These are phyloP conservation scores for Paratilapia polleni DNA, from an alignment of 2,113 vertebrate species.

Conservation along the genomic window DNA sequence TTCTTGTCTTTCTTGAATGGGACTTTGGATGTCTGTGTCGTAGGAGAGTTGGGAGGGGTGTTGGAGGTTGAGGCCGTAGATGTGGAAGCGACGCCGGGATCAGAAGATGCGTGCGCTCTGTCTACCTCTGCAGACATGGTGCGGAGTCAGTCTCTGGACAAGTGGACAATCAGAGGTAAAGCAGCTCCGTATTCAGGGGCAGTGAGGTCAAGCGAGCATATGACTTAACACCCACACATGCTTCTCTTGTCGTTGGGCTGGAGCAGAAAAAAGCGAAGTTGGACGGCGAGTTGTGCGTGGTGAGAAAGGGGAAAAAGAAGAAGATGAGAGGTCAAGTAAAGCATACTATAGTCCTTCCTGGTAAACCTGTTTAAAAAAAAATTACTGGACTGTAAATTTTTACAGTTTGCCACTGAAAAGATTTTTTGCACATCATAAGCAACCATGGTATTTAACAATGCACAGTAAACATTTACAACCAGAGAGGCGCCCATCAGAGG, in stretches of 20 bases:
- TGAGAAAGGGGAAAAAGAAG: constrained; percentile 4
- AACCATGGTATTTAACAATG: constrained; percentile 23
- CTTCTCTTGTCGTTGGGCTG: constrained; percentile 58
- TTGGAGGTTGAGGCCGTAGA: neutral
- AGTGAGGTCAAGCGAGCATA: constrained; percentile 48
- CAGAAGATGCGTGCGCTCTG: constrained; percentile 69
- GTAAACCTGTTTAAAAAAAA: neutral
- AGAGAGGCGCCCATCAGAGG: neutral
- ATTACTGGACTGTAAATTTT: neutral
- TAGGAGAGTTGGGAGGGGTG: constrained; percentile 57
- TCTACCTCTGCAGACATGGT: constrained; percentile 88
- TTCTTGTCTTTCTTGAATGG: constrained; percentile 91
- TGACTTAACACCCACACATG: constrained; percentile 73
- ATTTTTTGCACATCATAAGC: constrained; percentile 24
- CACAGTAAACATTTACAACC: constrained; percentile 48
- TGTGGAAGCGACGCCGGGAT: constrained; percentile 40
- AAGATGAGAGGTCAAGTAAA: neutral
- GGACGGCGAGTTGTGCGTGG: neutral
- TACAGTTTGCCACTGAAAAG: neutral
- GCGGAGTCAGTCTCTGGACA: constrained; percentile 41
- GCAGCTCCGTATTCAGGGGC: constrained; percentile 57
- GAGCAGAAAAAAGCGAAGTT: constrained; percentile 31
- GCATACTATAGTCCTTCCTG: neutral
- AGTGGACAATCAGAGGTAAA: constrained; percentile 27
- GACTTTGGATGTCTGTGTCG: constrained; percentile 74